A percentile compares a stretch with the other conserved stretches of the same genome.
Conservation (phyloP, 2,113 vertebrate species). For the Caranx melampygus region DNA sequence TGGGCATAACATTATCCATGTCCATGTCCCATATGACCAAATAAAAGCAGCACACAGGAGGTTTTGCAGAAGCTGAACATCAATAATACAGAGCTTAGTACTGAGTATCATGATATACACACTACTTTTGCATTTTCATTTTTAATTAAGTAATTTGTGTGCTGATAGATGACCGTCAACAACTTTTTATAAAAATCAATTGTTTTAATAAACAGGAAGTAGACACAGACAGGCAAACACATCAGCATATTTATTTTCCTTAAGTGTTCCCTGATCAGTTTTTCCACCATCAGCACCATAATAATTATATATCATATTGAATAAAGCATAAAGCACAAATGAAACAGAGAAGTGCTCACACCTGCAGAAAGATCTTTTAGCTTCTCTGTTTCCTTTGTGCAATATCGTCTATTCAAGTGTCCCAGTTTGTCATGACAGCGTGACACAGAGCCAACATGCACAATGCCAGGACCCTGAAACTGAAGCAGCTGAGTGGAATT, state of each 20-base stretch:
- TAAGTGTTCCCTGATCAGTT: background rate
- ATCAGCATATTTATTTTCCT: background rate
- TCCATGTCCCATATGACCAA: background rate
- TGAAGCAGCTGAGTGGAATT: slow-evolving; percentile 19
- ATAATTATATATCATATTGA: no score
- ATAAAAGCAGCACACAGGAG: no score
- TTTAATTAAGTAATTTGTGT: background rate
- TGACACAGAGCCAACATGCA: background rate
- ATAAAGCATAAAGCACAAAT: no score
- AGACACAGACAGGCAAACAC: no score
- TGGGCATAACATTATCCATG: background rate
- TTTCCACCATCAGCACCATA: background rate
- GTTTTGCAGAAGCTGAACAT: no score
- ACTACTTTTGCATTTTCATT: background rate
- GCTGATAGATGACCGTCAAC: background rate
- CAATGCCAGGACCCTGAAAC: background rate
- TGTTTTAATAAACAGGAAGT: no score
- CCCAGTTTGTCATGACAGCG: background rate
- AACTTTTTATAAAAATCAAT: no score
- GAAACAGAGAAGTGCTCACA: no score
- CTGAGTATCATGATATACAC: background rate
- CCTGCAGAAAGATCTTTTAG: no score
- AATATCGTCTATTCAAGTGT: background rate
- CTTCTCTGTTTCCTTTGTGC: background rate
- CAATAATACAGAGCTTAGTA: no score